phyloP scores from a whole-genome alignment of 2,888 invertebrate genomes.

The Cryptocephalus primarius region DNA sequence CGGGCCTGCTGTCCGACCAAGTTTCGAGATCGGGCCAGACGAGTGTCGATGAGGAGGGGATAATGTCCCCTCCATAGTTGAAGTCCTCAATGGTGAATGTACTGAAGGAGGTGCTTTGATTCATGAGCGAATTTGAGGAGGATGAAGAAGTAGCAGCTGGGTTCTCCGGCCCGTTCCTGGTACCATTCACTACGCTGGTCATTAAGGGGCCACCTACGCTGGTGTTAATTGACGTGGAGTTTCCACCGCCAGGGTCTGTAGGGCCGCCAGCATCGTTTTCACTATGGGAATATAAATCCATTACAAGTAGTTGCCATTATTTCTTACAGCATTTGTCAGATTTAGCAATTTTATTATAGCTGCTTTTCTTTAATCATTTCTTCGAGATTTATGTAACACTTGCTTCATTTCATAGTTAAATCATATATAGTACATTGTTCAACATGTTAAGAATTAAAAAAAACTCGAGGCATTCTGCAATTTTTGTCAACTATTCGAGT shows the following conservation, averaged over 20 bases:
- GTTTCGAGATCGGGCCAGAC: constrained; percentile 42
- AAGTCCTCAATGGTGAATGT: constrained; percentile 14
- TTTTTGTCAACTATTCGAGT: too few species aligned
- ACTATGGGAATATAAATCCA: constrained; percentile 15
- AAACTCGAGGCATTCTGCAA: too few species aligned
- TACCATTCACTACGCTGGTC: constrained; percentile 62
- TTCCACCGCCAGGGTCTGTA: constrained; percentile 30
- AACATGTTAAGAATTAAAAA: too few species aligned
- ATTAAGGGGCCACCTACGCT: constrained; percentile 59
- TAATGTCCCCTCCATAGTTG: constrained; percentile 39
- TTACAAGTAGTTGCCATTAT: neutral
- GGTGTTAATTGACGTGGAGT: neutral
- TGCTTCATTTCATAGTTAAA: too few species aligned
- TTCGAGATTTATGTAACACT: too few species aligned
- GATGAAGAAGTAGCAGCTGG: constrained; percentile 23
- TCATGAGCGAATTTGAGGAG: constrained; percentile 18
- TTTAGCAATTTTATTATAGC: too few species aligned
- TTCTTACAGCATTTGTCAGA: too few species aligned
- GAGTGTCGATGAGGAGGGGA: constrained; percentile 44
- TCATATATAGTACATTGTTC: too few species aligned
- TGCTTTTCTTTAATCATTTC: too few species aligned
- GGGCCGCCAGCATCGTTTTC: constrained; percentile 31
- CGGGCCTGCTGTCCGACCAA: constrained; percentile 41
- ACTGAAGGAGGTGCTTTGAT: constrained; percentile 15
- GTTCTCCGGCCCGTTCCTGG: constrained; percentile 30